These are phyloP conservation scores for Odontomyia ornata DNA, from an alignment of 2,888 invertebrate species.

Conservation along the genomic window DNA sequence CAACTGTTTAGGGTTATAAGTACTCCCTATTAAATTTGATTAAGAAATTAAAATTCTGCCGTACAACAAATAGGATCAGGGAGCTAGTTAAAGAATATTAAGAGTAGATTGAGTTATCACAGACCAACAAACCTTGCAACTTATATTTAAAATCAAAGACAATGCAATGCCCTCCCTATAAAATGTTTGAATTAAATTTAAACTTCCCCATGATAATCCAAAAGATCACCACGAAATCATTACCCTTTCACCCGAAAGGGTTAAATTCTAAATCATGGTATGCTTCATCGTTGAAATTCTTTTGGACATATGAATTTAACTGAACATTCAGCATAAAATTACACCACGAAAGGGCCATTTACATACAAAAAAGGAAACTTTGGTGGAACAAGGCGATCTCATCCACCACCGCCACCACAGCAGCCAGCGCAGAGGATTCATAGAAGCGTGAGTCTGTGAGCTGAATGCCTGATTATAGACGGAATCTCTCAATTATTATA, in stretches of 20 bases:
- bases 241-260: slow-evolving; percentile 9
- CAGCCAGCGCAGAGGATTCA: neutral
- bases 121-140: no score
- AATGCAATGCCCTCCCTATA: no score
- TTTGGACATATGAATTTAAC: slow-evolving; percentile 13
- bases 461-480: slow-evolving; percentile 38
- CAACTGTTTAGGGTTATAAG: no score
- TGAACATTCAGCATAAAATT: slow-evolving; percentile 27
- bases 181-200: no score
- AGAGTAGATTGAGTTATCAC: no score
- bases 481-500: slow-evolving; percentile 39
- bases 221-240: neutral
- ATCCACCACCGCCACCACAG: neutral
- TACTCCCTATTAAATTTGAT: no score
- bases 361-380: slow-evolving; percentile 36
- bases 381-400: neutral
- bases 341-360: slow-evolving; percentile 19
- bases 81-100: no score
- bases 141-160: no score
- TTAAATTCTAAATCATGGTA: neutral
- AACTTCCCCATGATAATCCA: neutral
- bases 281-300: neutral
- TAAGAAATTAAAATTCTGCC: no score
- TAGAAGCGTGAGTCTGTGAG: slow-evolving; percentile 8
- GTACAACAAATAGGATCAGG: no score